These are phyloP conservation scores for Lithobius niger DNA, from an alignment of 1,140 invertebrate species.

Conservation along the genomic window DNA sequence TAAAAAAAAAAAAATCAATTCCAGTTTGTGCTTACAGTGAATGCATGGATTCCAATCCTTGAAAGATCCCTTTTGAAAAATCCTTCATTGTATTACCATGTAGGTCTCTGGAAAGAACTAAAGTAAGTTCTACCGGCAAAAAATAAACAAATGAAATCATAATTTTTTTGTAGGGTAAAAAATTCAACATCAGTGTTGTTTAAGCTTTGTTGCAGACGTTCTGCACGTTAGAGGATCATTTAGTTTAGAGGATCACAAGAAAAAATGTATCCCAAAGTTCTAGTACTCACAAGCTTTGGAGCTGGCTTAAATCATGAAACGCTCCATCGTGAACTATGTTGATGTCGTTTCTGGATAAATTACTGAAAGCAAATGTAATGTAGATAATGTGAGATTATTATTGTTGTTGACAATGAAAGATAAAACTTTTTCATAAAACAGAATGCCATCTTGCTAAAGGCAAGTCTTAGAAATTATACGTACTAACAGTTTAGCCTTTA, in stretches of 20 bases:
- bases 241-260: too few species aligned
- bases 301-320: constrained; percentile 25
- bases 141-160: too few species aligned
- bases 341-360: constrained; percentile 26
- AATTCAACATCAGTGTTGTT: too few species aligned
- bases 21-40: constrained; percentile 24
- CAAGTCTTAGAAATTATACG: too few species aligned
- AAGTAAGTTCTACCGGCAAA: not conserved
- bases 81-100: constrained; percentile 21
- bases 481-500: too few species aligned
- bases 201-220: too few species aligned
- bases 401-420: not conserved
- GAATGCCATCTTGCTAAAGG: too few species aligned
- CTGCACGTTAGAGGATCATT: too few species aligned
- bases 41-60: constrained; percentile 23
- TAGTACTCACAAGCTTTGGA: constrained; percentile 27
- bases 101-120: constrained; percentile 24
- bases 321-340: constrained; percentile 26
- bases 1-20: too few species aligned
- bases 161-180: too few species aligned
- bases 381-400: not conserved
- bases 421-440: too few species aligned
- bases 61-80: constrained; percentile 26
- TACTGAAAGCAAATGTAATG: constrained; percentile 15
- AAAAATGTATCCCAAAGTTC: too few species aligned